These are phyloP conservation scores for Pelecanus crispus DNA, from an alignment of 2,113 vertebrate species.

Conservation along the genomic window DNA sequence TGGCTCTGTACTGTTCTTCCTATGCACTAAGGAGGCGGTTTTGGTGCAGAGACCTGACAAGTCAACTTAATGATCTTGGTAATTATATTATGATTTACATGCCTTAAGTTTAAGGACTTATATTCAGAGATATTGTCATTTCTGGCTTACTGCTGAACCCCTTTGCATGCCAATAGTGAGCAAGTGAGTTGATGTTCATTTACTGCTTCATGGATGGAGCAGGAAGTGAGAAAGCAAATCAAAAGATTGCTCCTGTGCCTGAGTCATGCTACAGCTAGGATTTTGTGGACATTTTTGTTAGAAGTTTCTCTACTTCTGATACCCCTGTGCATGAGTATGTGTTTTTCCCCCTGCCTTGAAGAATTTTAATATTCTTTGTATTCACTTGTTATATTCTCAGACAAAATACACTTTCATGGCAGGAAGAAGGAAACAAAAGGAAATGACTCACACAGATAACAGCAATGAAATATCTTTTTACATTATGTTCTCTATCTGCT, in stretches of 20 bases:
- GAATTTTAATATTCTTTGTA: constrained; percentile 6
- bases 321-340: not conserved
- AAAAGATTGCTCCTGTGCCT: not conserved
- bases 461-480: constrained; percentile 1
- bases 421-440: constrained; percentile 33
- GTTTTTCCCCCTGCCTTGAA: not conserved
- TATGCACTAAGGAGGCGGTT: not conserved
- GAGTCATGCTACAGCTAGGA: not conserved
- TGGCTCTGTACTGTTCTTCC: not conserved
- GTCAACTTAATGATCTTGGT: not conserved
- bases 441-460: constrained; percentile 37
- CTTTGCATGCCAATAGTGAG: not conserved
- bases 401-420: not conserved
- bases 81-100: not conserved
- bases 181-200: not conserved
- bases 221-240: not conserved
- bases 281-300: not conserved
- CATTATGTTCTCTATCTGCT: constrained; percentile 3
- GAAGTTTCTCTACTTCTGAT: not conserved
- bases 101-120: not conserved
- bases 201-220: not conserved
- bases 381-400: not conserved
- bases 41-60: not conserved
- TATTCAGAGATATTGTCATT: not conserved
- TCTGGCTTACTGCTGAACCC: not conserved